Percentiles rank a stretch among this genome's conserved stretches.
phyloP scores from a whole-genome alignment of 2,113 vertebrate genomes.

The Hepsetus odoe region DNA sequence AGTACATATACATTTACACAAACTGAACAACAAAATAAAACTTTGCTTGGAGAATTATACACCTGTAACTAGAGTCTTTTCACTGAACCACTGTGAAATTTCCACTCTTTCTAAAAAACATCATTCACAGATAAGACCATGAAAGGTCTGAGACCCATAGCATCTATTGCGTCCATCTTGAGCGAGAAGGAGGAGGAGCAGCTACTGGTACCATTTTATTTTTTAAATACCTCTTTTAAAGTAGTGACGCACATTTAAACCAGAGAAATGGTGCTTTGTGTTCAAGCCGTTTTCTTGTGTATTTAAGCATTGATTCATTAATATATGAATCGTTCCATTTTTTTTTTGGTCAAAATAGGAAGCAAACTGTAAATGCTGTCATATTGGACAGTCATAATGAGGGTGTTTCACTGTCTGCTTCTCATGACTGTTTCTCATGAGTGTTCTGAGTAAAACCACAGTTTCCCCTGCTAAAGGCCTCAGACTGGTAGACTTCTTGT shows the following conservation, averaged over 20 bases:
- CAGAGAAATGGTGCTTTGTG: not conserved
- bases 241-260: not conserved
- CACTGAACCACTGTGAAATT: not conserved
- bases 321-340: too few relatives aligned
- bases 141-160: slow-evolving; percentile 41
- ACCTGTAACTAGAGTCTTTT: not conserved
- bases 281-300: not conserved
- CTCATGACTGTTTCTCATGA: slow-evolving; percentile 18
- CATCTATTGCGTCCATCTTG: slow-evolving; percentile 42
- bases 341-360: not conserved
- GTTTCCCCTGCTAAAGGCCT: slow-evolving; percentile 26
- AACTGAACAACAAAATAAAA: not conserved
- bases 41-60: not conserved
- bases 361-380: not conserved
- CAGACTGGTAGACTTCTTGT: slow-evolving; percentile 24
- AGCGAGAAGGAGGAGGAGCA: slow-evolving; percentile 35
- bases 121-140: not conserved
- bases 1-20: too few relatives aligned
- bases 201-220: slow-evolving; percentile 38
- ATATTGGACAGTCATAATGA: not conserved
- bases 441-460: slow-evolving; percentile 41
- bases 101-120: not conserved
- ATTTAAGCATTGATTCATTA: too few relatives aligned
- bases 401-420: not conserved
- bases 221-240: slow-evolving; percentile 10